Evolutionary conservation across 2,113 vertebrate genomes (phyloP), one percentile per base, ranked within the genome.

Genomic region (Chaenocephalus aceratus): DNA sequence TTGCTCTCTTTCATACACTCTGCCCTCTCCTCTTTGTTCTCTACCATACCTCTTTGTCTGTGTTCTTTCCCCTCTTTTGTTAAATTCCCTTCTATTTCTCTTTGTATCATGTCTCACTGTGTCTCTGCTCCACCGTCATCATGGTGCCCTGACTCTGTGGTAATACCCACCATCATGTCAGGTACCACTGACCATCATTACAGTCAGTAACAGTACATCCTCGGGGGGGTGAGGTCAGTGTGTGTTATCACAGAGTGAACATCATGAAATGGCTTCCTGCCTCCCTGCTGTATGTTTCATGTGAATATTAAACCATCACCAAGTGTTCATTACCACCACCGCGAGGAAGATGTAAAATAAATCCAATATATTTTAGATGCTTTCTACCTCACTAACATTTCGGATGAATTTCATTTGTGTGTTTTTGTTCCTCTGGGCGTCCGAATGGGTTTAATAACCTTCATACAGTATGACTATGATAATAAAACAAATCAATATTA

Each of bases 141-240:
- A 56, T 26, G 56, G 30, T 75, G 30, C 30, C 59, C 67, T 76
- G 66, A 58, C 63, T 58, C 45, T 51, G 62, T 41, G 58, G 6
- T 82, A 75, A 75, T 82, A 60, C 14, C 57, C 23, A 26, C 74
- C 81, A 81, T 84, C 74, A 84, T 58, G 58, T 68, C 44, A 60
- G 68, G 59, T 18, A 53, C 62, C 36, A 18, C 18, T 21, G 70
- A 41, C 62, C 66, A 23, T 75, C 73, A 82, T 86, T 77, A 74
- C 49, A 30, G 61, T 5, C 56, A 21, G 49, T 72, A 36, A 46
- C 76, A 45, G 79, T 71, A 82, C 79, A 64, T 65, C 34, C 64
- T 30, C 13, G 15, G 58, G 72, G 58, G 72, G 23, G 7, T 13
- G 13, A 64, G 69, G 66, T 68, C 57, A 70, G 21, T 68, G 60